phyloP scores from a whole-genome alignment of 2,797 vertebrate species.

The Sebastes minor region DNA sequence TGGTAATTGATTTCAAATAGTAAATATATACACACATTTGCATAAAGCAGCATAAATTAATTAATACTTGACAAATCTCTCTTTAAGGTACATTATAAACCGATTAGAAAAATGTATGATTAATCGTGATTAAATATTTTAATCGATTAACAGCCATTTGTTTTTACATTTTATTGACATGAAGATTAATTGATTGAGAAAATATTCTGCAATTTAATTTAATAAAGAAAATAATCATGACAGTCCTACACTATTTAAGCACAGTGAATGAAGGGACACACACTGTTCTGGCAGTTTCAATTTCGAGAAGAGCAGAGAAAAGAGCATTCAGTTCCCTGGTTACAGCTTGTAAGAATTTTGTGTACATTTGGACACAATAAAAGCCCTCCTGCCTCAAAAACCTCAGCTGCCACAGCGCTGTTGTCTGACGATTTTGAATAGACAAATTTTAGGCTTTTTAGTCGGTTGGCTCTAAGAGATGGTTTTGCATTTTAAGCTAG shows the following conservation, averaged over 20 bases:
- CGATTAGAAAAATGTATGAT: accelerated
- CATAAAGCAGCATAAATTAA: too few relatives aligned
- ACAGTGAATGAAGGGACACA: background rate
- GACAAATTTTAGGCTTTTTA: background rate
- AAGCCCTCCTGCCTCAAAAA: background rate
- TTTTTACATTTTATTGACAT: background rate
- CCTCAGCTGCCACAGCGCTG: background rate
- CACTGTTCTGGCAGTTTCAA: background rate
- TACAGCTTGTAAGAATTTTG: background rate
- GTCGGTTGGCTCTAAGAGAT: background rate
- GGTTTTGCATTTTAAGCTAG: conserved; percentile 8
- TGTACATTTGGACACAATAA: background rate
- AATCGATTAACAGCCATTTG: too few relatives aligned
- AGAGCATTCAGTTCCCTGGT: background rate
- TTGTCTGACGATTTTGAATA: conserved; percentile 4
- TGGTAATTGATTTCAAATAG: too few relatives aligned
- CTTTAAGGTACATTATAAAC: background rate
- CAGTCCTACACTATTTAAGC: background rate
- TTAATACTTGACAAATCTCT: too few relatives aligned
- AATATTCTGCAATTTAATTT: background rate
- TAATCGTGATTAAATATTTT: too few relatives aligned
- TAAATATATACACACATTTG: too few relatives aligned
- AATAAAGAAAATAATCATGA: background rate
- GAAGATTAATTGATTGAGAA: background rate
- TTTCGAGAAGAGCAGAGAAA: background rate